Base-by-base conservation (phyloP, 2,797 vertebrate species). In the Gambusia yucatana region DNA sequence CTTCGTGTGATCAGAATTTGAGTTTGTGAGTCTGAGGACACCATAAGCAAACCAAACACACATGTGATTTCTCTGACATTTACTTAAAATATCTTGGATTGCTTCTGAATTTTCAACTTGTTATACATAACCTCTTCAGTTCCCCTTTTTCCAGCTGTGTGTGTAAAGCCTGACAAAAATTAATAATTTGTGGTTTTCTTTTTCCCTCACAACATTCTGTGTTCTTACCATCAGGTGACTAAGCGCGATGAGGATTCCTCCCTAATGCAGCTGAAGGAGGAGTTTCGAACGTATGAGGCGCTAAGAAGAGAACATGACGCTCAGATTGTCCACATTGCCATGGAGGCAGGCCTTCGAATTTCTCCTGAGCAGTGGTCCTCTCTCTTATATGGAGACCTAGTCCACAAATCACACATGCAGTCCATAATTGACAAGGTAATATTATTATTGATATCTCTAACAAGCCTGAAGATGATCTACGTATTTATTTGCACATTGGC, bases 361-460 rank as follows among this genome's bases (percentile, higher is more conserved):
- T 99, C 98, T 25, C 98, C 98, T 0, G 98, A 99, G 81, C 98
- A 99, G 84, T 99, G 98, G 98, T 99, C 98, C 16, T 99, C 98
- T 50, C 96, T 99, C 90, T 92, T 99, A 0, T 99, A 99, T 17
- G 98, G 98, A 75, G 98, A 99, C 92, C 95, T 99, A 87, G 96
- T 97, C 39, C 98, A 99, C 93, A 99, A 99, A 91, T 99, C 98
- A 50, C 98, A 99, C 90, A 99, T 99, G 98, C 98, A 99, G 89
- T 99, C 98, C 77, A 99, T 99, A 91, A 99, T 99, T 83, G 98
- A 99, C 87, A 90, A 94, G 90, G 89, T 92, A 48, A 46, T 25
- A 0, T 77, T 82, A 3, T 14, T 52, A 20, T 14, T 43, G 25
- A 43, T 69, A 39, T 43, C 7, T 22, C 59, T 61, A 7, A 61